Percentiles rank a stretch among this genome's conserved stretches.
These are phyloP conservation scores for Hermodice carunculata DNA, from an alignment of 2,888 invertebrate species.

Conservation along the genomic window DNA sequence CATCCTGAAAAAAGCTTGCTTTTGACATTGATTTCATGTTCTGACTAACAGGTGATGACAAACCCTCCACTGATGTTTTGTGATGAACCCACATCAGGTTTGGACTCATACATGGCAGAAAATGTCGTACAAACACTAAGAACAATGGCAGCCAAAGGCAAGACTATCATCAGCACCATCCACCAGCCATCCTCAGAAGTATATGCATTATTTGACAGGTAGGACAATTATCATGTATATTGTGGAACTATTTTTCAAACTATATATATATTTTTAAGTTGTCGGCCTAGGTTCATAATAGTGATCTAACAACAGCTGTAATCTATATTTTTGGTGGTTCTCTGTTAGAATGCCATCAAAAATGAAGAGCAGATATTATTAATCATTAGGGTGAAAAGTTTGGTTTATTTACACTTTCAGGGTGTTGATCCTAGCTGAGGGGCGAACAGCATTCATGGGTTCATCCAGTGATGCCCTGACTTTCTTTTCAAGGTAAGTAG, in stretches of 20 bases:
- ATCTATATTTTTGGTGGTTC: no score
- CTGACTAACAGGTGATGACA: constrained; percentile 80
- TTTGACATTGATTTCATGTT: no score
- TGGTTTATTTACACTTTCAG: constrained; percentile 48
- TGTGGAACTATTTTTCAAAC: neutral
- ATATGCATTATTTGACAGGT: constrained; percentile 88
- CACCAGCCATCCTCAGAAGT: constrained; percentile 89
- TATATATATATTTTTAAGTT: no score
- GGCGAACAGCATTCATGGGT: constrained; percentile 86
- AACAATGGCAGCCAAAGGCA: constrained; percentile 77
- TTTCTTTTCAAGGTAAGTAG: constrained; percentile 65
- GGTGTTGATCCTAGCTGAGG: constrained; percentile 86
- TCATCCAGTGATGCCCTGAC: constrained; percentile 73
- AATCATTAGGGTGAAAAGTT: no score
- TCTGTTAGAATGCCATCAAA: no score
- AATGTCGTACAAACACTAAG: constrained; percentile 84
- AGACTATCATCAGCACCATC: constrained; percentile 92
- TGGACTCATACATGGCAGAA: constrained; percentile 97
- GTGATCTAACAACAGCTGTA: no score
- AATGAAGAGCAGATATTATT: no score
- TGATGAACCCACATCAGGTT: constrained; percentile 96
- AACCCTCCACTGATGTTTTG: constrained; percentile 96
- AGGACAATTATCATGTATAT: constrained; percentile 26
- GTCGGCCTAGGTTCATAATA: no score
- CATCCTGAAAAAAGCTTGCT: no score